Conservation (phyloP, 2,113 vertebrate genomes). For the Saguinus midas region DNA sequence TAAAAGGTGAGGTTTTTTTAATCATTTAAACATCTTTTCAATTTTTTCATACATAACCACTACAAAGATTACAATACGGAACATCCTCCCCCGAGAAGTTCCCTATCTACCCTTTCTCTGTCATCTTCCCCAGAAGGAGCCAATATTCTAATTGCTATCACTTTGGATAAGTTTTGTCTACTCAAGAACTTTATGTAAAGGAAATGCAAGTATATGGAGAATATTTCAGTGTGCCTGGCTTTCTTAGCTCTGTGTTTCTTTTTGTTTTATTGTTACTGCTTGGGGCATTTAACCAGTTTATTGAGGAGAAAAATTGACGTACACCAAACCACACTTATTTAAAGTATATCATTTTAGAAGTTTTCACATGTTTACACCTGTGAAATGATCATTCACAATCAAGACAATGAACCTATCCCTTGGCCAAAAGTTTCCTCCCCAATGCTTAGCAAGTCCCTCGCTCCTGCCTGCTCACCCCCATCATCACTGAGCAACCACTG, state of each 20-base stretch:
- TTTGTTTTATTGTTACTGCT: neutral
- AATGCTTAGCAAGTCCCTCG: rapidly evolving
- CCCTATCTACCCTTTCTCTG: neutral
- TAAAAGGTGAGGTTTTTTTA: neutral
- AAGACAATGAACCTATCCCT: neutral
- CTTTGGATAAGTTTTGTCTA: neutral
- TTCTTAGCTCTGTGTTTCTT: neutral
- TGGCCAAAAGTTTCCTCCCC: neutral
- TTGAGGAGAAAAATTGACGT: neutral
- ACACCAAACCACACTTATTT: neutral
- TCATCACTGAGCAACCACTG: neutral
- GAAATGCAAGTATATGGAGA: neutral
- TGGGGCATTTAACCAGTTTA: neutral
- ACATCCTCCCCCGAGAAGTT: neutral
- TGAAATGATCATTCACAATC: neutral
- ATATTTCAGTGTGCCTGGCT: neutral
- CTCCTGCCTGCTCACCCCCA: neutral
- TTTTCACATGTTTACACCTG: neutral
- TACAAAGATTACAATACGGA: neutral
- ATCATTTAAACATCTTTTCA: neutral
- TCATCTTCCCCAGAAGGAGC: neutral
- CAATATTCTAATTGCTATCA: neutral
- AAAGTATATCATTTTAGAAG: neutral
- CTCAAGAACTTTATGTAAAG: neutral
- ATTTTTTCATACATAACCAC: neutral